These are phyloP conservation scores for Germaria angustata DNA, from an alignment of 2,888 invertebrate genomes.

Conservation along the genomic window DNA sequence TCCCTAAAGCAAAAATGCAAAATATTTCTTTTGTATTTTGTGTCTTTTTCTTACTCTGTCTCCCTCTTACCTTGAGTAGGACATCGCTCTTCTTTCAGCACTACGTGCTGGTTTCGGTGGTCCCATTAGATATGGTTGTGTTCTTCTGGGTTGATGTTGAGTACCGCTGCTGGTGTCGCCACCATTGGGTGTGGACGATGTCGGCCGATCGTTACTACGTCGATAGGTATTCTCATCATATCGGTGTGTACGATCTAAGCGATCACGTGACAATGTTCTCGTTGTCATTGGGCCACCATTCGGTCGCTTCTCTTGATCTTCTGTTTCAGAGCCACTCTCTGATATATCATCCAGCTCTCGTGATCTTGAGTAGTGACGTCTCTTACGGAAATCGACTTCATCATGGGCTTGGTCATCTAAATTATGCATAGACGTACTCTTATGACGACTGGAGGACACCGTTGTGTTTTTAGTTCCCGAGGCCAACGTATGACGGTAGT, in stretches of 20 bases:
- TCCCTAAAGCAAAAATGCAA: constrained; percentile 71
- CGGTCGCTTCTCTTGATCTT: constrained; percentile 75
- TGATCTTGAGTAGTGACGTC: constrained; percentile 79
- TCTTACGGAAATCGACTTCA: constrained; percentile 77
- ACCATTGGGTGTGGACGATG: constrained; percentile 64
- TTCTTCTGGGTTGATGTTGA: constrained; percentile 62
- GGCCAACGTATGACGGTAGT: constrained; percentile 73
- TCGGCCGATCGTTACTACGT: constrained; percentile 71
- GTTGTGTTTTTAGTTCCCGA: constrained; percentile 61
- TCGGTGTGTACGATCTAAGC: constrained; percentile 71
- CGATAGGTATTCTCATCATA: constrained; percentile 73
- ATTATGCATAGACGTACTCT: constrained; percentile 79
- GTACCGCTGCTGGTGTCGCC: constrained; percentile 61
- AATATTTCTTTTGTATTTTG: background rate
- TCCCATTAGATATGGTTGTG: constrained; percentile 70
- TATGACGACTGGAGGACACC: constrained; percentile 70
- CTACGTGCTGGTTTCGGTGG: constrained; percentile 80
- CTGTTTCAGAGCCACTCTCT: constrained; percentile 80
- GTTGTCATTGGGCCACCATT: constrained; percentile 68
- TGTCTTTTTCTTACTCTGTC: background rate
- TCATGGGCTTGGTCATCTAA: constrained; percentile 76
- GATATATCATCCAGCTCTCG: constrained; percentile 81
- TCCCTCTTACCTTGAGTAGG: constrained; percentile 71
- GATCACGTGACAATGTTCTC: constrained; percentile 72
- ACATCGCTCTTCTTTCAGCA: constrained; percentile 73